Base-by-base conservation (phyloP, 1,140 invertebrate species). In the Sinonovacula constricta region DNA sequence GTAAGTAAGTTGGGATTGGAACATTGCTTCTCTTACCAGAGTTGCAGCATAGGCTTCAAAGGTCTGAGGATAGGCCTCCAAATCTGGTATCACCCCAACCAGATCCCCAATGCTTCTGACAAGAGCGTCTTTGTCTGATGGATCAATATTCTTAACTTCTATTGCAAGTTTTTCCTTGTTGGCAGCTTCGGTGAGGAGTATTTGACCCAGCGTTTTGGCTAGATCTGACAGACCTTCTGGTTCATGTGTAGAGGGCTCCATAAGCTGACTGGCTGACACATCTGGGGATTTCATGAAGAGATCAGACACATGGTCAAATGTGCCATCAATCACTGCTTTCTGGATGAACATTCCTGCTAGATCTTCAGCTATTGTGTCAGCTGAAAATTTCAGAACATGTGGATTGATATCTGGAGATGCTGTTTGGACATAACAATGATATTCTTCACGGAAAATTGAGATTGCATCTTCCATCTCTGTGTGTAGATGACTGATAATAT, bases 1-100 rank as follows among this genome's bases (percentile, higher is more conserved):
- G 69, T 88, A 88, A 1, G 87, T 88, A 12, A 88, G 56, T 74
- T 89, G 86, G 14, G 88, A 80, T 31, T 85, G 83, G 57, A 85
- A 86, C 33, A 89, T 82, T 2, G 86, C 84, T 56, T 89, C 88
- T 22, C 86, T 59, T 5, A 87, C 81, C 31, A 89, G 53, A 30
- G 79, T 79, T 22, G 83, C 77, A 53, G 74, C 72, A 70, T 86
- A 87, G 3, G 57, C 59, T 56, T 81, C 79, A 53, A 85, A 59
- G 15, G 82, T 81, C 31, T 80, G 66, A 24, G 81, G 77, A 53
- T 82, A 77, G 10, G 62, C 56, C 26, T 78, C 68, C 24, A 84
- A 69, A 57, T 84, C 79, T 39, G 86, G 84, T 30, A 84, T 78
- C 31, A 78, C 63, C n/a, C 80, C 80, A 31, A 82, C 68, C 31